Conservation (phyloP, 2,797 vertebrate genomes). For the Catamblyrhynchus diadema region DNA sequence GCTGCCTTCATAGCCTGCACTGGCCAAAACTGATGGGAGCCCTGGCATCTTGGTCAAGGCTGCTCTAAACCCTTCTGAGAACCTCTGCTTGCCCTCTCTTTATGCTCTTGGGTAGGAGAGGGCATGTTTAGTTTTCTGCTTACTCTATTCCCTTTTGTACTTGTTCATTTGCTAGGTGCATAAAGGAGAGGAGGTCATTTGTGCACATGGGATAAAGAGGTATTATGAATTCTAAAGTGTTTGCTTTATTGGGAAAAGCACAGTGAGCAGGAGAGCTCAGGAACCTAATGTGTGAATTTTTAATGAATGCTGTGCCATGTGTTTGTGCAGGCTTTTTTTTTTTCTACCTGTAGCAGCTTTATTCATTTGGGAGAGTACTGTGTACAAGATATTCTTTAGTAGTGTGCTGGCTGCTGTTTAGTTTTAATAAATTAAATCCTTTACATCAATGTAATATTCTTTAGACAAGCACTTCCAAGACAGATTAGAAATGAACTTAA, state of each 20-base stretch:
- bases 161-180: conserved; percentile 62
- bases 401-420: conserved; percentile 65
- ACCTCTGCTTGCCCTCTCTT: conserved; percentile 18
- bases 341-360: conserved; percentile 61
- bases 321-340: background rate
- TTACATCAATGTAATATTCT: conserved; percentile 77
- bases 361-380: conserved; percentile 71
- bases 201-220: conserved; percentile 65
- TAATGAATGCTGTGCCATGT: conserved; percentile 60
- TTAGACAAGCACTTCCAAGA: conserved; percentile 78
- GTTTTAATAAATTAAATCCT: conserved; percentile 81
- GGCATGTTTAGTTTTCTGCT: conserved; percentile 69
- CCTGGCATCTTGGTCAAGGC: conserved; percentile 2
- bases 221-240: conserved; percentile 70
- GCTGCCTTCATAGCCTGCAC: background rate
- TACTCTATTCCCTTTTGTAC: conserved; percentile 63
- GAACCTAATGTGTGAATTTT: conserved; percentile 66
- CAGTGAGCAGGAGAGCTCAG: conserved; percentile 15
- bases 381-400: conserved; percentile 44
- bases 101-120: conserved; percentile 44
- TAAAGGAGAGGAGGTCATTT: conserved; percentile 63
- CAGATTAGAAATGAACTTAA: conserved; percentile 82
- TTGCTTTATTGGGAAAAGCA: conserved; percentile 66
- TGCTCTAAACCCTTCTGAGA: conserved; percentile 9
- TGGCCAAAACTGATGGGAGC: background rate